Evolutionary conservation across 2,888 invertebrate species (phyloP).

Genomic region (Drosophila lacicola): DNA sequence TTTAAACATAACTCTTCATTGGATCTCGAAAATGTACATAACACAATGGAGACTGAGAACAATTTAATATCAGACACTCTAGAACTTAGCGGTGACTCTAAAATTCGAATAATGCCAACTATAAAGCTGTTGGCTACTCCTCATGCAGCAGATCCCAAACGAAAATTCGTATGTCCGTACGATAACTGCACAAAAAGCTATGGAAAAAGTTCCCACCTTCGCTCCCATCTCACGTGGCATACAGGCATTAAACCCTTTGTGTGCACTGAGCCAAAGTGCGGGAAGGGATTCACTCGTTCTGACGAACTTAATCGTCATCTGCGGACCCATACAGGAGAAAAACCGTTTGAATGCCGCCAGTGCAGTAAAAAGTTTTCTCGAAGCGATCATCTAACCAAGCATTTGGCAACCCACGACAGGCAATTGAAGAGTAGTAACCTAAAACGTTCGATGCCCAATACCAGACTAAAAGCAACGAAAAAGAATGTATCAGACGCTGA

Average conservation of each 20-base stretch:
- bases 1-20: conserved; percentile 66
- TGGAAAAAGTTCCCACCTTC: conserved; percentile 83
- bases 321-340: conserved; percentile 83
- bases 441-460: conserved; percentile 43
- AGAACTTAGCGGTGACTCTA: conserved; percentile 53
- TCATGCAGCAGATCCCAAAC: conserved; percentile 75
- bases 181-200: conserved; percentile 82
- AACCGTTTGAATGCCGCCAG: conserved; percentile 82
- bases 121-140: conserved; percentile 75
- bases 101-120: conserved; percentile 79
- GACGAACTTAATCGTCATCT: conserved; percentile 83
- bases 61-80: conserved; percentile 44
- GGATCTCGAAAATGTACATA: conserved; percentile 72
- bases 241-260: conserved; percentile 83
- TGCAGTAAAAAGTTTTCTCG: conserved; percentile 83
- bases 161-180: conserved; percentile 80
- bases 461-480: conserved; percentile 47
- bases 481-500: conserved; percentile 45
- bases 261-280: conserved; percentile 78
- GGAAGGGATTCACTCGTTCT: conserved; percentile 83
- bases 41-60: conserved; percentile 62
- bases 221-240: conserved; percentile 84
- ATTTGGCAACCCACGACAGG: conserved; percentile 81
- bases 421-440: conserved; percentile 65
- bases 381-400: conserved; percentile 83